Conservation (phyloP, 2,113 vertebrate genomes). For the Chitala chitala region DNA sequence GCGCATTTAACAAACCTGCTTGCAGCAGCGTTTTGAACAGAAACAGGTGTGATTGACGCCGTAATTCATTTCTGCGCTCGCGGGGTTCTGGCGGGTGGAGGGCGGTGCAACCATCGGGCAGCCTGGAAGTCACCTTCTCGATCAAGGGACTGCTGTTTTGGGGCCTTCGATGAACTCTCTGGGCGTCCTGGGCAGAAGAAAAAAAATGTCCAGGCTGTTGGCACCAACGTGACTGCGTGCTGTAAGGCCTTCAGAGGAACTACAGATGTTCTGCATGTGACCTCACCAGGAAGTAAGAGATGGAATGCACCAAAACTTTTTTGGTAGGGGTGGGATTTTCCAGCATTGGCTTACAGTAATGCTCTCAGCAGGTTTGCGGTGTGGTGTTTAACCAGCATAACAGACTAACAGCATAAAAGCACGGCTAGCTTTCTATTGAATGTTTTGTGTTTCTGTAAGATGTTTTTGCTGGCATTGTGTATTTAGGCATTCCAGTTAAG, state of each 20-base stretch:
- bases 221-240: too few species aligned
- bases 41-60: constrained; percentile 52
- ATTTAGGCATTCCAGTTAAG: neutral
- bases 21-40: constrained; percentile 66
- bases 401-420: too few species aligned
- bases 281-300: neutral
- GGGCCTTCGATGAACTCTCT: too few species aligned
- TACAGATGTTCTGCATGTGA: constrained; percentile 5
- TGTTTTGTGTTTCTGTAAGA: neutral
- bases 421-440: neutral
- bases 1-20: constrained; percentile 70
- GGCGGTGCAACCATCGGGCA: too few species aligned
- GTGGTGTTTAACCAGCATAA: neutral
- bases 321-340: neutral
- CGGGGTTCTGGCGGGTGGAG: neutral
- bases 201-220: too few species aligned
- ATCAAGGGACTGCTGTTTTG: too few species aligned
- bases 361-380: neutral
- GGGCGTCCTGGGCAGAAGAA: neutral
- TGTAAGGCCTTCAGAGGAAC: neutral
- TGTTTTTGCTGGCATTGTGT: neutral
- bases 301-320: neutral
- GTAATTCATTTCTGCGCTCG: neutral
- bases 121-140: too few species aligned
- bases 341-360: neutral